Conservation (phyloP, 1,140 invertebrate species). For the Pentalonia nigronervosa region DNA sequence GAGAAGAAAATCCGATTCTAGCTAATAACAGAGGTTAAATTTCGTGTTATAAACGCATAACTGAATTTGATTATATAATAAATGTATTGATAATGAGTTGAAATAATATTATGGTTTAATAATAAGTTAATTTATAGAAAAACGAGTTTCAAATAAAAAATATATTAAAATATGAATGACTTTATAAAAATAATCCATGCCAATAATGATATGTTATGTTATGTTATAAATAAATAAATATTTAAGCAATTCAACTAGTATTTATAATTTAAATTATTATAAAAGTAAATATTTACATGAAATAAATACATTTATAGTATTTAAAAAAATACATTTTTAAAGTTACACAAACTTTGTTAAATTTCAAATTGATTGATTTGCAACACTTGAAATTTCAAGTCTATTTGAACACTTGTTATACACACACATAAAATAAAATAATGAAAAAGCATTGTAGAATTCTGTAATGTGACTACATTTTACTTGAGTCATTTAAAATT, state of each 20-base stretch:
- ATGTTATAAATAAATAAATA: not conserved
- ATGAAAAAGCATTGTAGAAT: no score
- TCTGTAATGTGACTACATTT: no score
- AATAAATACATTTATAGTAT: not conserved
- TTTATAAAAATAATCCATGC: not conserved
- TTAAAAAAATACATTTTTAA: not conserved
- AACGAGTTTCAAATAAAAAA: not conserved
- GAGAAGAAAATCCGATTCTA: not conserved
- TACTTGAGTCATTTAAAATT: no score
- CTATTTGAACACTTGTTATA: no score
- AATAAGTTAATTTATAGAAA: not conserved
- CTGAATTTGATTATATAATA: no score
- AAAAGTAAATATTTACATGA: not conserved
- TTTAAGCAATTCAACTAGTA: no score
- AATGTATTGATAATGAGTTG: no score
- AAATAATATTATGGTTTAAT: no score
- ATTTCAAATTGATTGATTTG: not conserved
- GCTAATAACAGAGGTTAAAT: not conserved
- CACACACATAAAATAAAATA: no score
- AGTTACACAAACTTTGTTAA: not conserved
- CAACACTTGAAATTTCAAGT: not conserved
- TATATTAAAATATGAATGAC: not conserved
- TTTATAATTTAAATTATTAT: not conserved
- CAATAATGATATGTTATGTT: not conserved
- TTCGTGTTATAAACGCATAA: not conserved